A percentile compares a stretch with the other conserved stretches of the same genome.
phyloP scores from a whole-genome alignment of 1,140 invertebrate genomes.

The Cotesia typhae region DNA sequence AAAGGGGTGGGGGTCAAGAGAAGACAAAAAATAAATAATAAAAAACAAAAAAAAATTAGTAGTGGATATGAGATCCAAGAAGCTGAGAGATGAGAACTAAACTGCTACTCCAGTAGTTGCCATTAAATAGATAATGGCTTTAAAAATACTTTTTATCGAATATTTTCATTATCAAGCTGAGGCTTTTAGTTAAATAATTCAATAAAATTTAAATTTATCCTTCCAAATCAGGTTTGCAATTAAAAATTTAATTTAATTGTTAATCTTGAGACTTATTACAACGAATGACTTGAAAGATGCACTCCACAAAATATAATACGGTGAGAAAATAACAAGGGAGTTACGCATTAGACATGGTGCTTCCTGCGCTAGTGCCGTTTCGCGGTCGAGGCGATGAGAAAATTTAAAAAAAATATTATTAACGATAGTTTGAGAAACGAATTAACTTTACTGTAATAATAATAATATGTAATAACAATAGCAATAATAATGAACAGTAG shows the following conservation, averaged over 20 bases:
- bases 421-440: neutral
- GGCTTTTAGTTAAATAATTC: no score
- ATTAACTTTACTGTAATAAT: neutral
- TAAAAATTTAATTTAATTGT: no score
- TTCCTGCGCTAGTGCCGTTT: constrained; percentile 43
- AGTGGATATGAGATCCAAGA: neutral
- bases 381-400: neutral
- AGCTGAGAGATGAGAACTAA: no score
- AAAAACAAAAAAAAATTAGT: neutral
- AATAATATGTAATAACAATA: neutral
- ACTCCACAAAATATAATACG: neutral
- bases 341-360: constrained; percentile 42
- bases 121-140: no score
- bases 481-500: no score
- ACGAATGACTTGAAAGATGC: neutral
- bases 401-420: neutral
- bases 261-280: no score
- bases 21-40: constrained; percentile 38
- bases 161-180: no score
- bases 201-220: no score
- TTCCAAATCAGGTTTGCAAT: no score
- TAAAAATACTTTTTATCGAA: no score
- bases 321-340: constrained; percentile 44
- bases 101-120: no score
- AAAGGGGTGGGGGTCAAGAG: constrained; percentile 43